Evolutionary conservation across 2,888 invertebrate genomes (phyloP).

Genomic region (Flabesymbios commensalis): DNA sequence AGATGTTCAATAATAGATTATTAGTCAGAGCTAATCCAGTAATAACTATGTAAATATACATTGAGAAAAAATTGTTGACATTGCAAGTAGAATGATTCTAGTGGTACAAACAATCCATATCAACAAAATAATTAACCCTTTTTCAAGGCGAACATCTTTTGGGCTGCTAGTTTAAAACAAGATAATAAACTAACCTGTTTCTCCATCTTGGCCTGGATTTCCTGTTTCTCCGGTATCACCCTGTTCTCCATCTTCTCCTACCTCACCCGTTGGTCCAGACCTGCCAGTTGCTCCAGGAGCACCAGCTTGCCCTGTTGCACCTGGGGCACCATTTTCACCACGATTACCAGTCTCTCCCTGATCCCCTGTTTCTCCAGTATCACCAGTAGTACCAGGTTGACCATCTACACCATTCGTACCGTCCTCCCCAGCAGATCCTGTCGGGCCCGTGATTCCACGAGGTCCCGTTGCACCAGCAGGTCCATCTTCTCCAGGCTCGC

Average conservation of each 20-base stretch:
- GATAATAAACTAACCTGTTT: slow-evolving; percentile 13
- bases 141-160: no score
- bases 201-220: slow-evolving; percentile 9
- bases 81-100: no score
- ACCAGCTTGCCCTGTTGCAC: neutral
- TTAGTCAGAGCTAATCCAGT: no score
- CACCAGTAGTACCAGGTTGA: slow-evolving; percentile 8
- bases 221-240: slow-evolving; percentile 22
- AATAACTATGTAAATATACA: no score
- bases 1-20: no score
- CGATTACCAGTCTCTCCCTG: no score
- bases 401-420: slow-evolving; percentile 16
- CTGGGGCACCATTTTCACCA: slow-evolving; percentile 1
- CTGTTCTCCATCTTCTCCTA: slow-evolving; percentile 14
- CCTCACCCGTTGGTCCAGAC: neutral
- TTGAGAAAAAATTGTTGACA: no score
- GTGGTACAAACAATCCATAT: no score
- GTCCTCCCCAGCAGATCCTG: neutral
- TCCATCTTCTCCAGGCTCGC: slow-evolving; percentile 15
- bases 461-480: slow-evolving; percentile 15
- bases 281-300: slow-evolving; percentile 6
- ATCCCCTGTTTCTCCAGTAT: slow-evolving; percentile 8
- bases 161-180: no score
- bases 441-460: slow-evolving; percentile 1
- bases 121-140: no score